Evolutionary conservation across 2,113 vertebrate species (phyloP).

Genomic region (Lutjanus erythropterus): DNA sequence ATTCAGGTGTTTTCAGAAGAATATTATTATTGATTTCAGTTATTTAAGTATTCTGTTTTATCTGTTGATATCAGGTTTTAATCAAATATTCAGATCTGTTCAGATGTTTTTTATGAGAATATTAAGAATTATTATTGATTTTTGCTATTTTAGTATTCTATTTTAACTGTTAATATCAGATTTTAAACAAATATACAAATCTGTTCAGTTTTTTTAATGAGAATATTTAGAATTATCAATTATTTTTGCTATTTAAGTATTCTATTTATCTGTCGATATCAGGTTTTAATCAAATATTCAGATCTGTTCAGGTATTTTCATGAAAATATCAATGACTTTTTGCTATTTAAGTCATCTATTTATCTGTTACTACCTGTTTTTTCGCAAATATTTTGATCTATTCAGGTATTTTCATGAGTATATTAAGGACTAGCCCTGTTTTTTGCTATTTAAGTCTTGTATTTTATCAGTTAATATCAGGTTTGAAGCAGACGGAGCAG

Average conservation of each 20-base stretch:
- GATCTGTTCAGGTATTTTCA: constrained; percentile 24
- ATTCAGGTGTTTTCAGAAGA: constrained; percentile 42
- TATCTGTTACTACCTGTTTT: no score
- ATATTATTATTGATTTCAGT: constrained; percentile 24
- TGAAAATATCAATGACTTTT: constrained; percentile 17
- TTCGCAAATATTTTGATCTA: constrained; percentile 3
- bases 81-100: constrained; percentile 39
- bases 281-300: constrained; percentile 57
- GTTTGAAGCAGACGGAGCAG: constrained; percentile 20
- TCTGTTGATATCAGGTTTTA: no score
- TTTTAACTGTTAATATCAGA: constrained; percentile 14
- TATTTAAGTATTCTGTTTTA: constrained; percentile 26
- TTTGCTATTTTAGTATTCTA: constrained; percentile 14
- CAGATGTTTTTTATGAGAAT: constrained; percentile 28
- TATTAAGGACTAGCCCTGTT: constrained; percentile 16
- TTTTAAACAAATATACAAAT: constrained; percentile 14
- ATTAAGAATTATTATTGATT: constrained; percentile 16
- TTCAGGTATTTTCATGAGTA: constrained; percentile 42
- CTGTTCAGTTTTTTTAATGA: constrained; percentile 43
- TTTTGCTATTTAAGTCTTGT: constrained; percentile 16
- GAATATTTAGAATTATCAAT: constrained; percentile 15
- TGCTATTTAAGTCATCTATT: constrained; percentile 17
- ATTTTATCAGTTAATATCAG: constrained; percentile 10
- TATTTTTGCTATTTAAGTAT: constrained; percentile 17
- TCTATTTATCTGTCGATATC: constrained; percentile 17